Conservation (phyloP, 2,888 invertebrate species). For the Cataglyphis rosenhaueri region DNA sequence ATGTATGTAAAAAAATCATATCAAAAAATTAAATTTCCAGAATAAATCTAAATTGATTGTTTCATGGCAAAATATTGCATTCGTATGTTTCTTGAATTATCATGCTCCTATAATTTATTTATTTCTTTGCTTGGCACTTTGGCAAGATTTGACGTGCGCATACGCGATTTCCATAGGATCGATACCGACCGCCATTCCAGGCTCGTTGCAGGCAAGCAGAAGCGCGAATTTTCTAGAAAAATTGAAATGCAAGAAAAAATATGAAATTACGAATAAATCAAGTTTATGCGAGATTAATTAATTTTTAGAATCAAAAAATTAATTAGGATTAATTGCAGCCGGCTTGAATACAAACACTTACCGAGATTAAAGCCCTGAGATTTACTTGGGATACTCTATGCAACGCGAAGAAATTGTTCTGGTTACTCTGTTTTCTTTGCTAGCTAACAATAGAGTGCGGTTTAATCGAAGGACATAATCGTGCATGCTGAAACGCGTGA, state of each 20-base stretch:
- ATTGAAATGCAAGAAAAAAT: conserved; percentile 63
- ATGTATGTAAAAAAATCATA: background rate
- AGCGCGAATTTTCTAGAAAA: conserved; percentile 71
- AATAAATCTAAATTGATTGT: background rate
- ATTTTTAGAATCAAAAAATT: conserved; percentile 13
- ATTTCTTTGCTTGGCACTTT: conserved; percentile 59
- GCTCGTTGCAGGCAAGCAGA: conserved; percentile 69
- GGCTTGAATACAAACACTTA: conserved; percentile 20
- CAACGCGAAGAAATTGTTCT: background rate
- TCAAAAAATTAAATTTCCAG: background rate
- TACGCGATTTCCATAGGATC: conserved; percentile 75
- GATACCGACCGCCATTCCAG: conserved; percentile 70
- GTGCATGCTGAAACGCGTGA: conserved; percentile 61
- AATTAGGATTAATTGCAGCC: conserved; percentile 17
- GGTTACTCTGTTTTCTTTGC: conserved; percentile 6
- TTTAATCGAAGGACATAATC: conserved; percentile 61
- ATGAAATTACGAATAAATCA: conserved; percentile 17
- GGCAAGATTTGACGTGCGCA: conserved; percentile 72
- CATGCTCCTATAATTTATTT: conserved; percentile 60
- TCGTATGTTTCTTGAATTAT: background rate
- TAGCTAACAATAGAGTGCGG: conserved; percentile 34
- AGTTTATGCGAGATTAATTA: conserved; percentile 21
- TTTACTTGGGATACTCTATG: background rate
- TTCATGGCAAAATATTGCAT: background rate
- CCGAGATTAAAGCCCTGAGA: conserved; percentile 19